Base-by-base conservation (phyloP, 2,797 vertebrate species). In the Leptatherina wallacei region DNA sequence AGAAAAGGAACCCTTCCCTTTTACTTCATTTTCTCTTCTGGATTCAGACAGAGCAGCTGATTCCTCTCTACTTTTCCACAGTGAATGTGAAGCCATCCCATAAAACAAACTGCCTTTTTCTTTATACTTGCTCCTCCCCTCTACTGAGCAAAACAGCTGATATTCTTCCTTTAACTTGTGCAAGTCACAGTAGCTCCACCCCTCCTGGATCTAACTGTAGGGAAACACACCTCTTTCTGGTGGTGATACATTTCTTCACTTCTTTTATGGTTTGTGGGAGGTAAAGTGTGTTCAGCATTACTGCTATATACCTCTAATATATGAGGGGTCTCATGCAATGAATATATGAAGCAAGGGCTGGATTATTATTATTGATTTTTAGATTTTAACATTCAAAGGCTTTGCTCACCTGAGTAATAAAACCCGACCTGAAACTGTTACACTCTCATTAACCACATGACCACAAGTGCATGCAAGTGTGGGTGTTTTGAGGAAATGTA, bases 151-250 rank as follows among this genome's bases (percentile, higher is more conserved):
- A 59, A 86, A 71, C 72, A 86, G 79, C 71, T 51, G 69, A 83
- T 67, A 69, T 81, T 75, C 71, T 62, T 83, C 73, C 65, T 82
- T 84, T 69, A 73, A 88, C 81, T 82, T 73, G 65, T 76, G 65
- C 54, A 60, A 85, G 72, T 64, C 60, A 16, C 27, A 56, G 57
- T 49, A 51, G 81, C 89, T 85, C 89, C 87, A 13, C 86, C 89
- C 72, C 67, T 65, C 13, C 52, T 52, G 75, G 60, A 68, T 30
- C 33, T 52, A 61, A 6, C 52, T 29, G 52, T 42, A 54, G 59
- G 68, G 58, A 76, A 82, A 74, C 33, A 47, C 70, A 61, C 77
- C 61, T 18, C 47, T 68, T 51, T 40, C 51, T 56, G 32, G 49
- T 52, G 44, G 38, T 40, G 38, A 47, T 22, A 8, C 16, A 1